A percentile compares a stretch with the other conserved stretches of the same genome.
These are phyloP conservation scores for Seriola quinqueradiata DNA, from an alignment of 2,113 vertebrate species.

Conservation along the genomic window DNA sequence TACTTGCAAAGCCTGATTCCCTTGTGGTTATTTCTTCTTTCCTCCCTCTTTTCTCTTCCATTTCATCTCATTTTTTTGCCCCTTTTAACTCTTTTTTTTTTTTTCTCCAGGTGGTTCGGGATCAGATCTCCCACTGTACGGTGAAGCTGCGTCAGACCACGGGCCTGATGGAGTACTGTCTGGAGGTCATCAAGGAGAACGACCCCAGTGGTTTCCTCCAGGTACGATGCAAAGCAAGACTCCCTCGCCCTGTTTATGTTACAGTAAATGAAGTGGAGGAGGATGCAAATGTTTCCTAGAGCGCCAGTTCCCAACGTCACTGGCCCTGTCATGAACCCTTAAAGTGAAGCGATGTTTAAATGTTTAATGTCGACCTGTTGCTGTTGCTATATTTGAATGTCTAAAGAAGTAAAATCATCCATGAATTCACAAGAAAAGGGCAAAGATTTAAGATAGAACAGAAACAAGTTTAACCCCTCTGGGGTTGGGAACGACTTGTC, in stretches of 20 bases:
- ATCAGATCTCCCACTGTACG: constrained; percentile 98
- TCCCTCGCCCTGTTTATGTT: not conserved
- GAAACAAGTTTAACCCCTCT: not conserved
- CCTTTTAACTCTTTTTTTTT: constrained; percentile 1
- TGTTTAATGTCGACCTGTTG: no score
- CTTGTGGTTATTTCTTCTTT: not conserved
- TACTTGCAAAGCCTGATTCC: constrained; percentile 15
- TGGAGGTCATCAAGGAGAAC: constrained; percentile 99
- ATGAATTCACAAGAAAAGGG: not conserved
- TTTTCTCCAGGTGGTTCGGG: constrained; percentile 91
- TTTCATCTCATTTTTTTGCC: not conserved
- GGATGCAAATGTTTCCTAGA: not conserved
- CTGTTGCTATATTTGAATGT: not conserved
- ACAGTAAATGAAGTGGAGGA: not conserved
- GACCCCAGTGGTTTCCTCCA: constrained; percentile 98
- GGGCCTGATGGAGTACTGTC: constrained; percentile 97
- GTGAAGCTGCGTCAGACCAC: constrained; percentile 99
- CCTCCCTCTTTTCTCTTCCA: not conserved
- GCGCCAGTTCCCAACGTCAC: not conserved
- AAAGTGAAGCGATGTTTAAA: not conserved
- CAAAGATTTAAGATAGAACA: no score
- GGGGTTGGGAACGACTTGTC: no score
- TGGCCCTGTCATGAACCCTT: not conserved
- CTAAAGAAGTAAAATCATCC: not conserved
- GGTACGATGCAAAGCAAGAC: constrained; percentile 75